Evolutionary conservation across 1,140 invertebrate species (phyloP).

Genomic region (Geopemphigus sp.): DNA sequence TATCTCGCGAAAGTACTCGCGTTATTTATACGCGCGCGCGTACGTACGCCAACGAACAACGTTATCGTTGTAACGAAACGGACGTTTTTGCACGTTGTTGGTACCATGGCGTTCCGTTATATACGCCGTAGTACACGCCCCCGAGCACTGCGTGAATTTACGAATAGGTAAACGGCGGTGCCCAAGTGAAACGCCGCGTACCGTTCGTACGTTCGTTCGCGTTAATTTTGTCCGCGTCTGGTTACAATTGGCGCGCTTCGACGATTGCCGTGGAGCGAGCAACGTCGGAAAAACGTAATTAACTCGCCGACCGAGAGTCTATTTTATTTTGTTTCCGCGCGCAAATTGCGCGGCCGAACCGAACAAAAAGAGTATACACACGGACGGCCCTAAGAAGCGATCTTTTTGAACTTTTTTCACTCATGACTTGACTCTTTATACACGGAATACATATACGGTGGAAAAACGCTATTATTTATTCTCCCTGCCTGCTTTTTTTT

Average conservation of each 20-base stretch:
- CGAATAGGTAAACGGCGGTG: too few relatives aligned
- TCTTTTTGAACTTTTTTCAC: slow-evolving; percentile 43
- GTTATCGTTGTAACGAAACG: too few relatives aligned
- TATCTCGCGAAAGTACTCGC: too few relatives aligned
- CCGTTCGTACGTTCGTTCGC: background rate
- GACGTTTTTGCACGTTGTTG: too few relatives aligned
- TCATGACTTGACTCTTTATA: slow-evolving; percentile 47
- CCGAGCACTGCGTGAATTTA: too few relatives aligned
- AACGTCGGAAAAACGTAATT: slow-evolving; percentile 32
- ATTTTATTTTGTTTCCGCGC: slow-evolving; percentile 38
- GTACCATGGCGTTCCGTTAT: too few relatives aligned
- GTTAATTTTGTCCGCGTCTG: background rate
- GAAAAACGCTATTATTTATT: slow-evolving; percentile 42
- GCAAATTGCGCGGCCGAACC: slow-evolving; percentile 20
- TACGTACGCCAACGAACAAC: too few relatives aligned
- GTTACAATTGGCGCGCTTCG: background rate
- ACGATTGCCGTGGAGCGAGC: background rate
- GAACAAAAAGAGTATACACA: background rate
- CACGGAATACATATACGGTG: slow-evolving; percentile 4
- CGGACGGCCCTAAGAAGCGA: background rate
- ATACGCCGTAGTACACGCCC: too few relatives aligned
- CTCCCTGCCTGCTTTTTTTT: too few relatives aligned
- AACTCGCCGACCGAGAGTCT: slow-evolving; percentile 33
- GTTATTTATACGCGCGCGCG: too few relatives aligned
- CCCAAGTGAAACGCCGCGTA: background rate